A percentile compares a stretch with the other conserved stretches of the same genome.
Conservation (phyloP, 2,113 vertebrate genomes). For the Phasianus colchicus region DNA sequence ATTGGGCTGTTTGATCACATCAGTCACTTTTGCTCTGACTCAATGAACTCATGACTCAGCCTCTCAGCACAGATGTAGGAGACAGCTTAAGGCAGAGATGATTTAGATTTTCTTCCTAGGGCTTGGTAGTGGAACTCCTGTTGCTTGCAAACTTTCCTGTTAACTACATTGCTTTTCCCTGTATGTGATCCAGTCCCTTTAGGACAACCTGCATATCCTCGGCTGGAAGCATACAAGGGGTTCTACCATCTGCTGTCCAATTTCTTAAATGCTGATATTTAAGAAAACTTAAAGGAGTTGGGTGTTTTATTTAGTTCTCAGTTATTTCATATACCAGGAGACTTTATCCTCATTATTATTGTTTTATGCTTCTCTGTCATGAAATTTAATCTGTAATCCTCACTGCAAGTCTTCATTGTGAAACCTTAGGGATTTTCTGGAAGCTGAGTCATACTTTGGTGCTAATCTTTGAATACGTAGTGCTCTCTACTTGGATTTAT, state of each 20-base stretch:
- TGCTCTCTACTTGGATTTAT: background rate
- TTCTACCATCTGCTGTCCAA: background rate
- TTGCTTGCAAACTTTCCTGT: background rate
- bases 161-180: background rate
- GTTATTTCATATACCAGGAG: background rate
- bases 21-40: background rate
- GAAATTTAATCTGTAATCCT: background rate
- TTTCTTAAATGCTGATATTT: background rate
- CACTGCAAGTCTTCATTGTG: background rate
- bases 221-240: background rate
- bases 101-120: background rate
- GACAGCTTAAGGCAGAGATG: background rate
- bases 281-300: background rate
- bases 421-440: background rate
- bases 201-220: background rate
- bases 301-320: background rate
- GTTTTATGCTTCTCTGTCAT: background rate
- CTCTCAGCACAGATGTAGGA: background rate
- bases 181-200: background rate
- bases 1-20: background rate
- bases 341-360: background rate
- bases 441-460: background rate
- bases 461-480: background rate
- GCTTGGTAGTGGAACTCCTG: background rate
- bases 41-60: background rate